Conservation (phyloP, 2,797 vertebrate genomes). For the Anas capensis region DNA sequence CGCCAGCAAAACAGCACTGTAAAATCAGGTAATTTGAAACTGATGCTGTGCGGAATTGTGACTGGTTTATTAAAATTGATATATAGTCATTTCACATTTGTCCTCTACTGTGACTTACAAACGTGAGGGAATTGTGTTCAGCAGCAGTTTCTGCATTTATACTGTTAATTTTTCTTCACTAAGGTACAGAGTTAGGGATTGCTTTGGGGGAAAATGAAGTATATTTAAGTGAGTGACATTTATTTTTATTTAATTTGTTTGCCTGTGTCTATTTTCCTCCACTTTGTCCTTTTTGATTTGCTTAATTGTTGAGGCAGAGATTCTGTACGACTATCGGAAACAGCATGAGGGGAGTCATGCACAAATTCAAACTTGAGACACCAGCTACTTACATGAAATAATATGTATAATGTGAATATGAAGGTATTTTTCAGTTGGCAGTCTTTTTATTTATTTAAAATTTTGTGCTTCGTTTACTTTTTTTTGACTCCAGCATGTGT, state of each 20-base stretch:
- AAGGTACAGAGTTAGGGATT: neutral
- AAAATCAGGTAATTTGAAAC: conserved; percentile 84
- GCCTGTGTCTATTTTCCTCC: neutral
- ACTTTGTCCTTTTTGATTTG: neutral
- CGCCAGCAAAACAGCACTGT: conserved; percentile 74
- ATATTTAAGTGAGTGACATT: neutral
- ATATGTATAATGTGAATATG: neutral
- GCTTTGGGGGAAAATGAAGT: neutral
- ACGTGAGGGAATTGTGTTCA: neutral
- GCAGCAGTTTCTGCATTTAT: neutral
- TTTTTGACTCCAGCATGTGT: neutral
- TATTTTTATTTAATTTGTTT: neutral
- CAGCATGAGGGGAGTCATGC: neutral
- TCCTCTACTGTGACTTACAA: neutral
- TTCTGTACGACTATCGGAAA: neutral
- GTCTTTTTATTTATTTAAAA: neutral
- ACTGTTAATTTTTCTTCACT: neutral
- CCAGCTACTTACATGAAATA: neutral
- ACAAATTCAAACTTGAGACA: neutral
- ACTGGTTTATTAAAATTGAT: neutral
- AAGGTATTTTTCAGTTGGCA: neutral
- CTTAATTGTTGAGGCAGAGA: neutral
- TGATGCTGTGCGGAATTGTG: neutral
- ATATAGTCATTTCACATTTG: neutral
- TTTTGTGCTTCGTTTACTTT: neutral